A percentile compares a stretch with the other conserved stretches of the same genome.
phyloP scores from a whole-genome alignment of 2,888 invertebrate species.

The Hedychridium roseum region DNA sequence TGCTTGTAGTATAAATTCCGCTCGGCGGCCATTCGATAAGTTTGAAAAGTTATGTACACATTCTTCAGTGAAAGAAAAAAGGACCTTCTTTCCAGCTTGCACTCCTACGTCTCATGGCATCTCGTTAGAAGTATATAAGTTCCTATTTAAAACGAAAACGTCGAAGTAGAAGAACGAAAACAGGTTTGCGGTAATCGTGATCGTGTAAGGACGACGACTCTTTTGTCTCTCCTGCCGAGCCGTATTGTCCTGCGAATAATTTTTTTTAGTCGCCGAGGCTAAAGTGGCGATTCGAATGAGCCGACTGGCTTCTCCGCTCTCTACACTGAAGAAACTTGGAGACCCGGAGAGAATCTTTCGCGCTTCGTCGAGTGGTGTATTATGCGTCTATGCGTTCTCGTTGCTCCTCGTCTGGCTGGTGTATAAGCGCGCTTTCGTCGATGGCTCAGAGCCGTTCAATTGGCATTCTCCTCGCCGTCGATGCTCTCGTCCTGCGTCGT shows the following conservation, averaged over 20 bases:
- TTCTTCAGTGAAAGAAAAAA: constrained; percentile 30
- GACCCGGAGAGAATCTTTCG: too few species aligned
- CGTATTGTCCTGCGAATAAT: too few species aligned
- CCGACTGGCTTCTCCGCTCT: too few species aligned
- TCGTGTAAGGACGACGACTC: too few species aligned
- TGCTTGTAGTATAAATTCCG: constrained; percentile 37
- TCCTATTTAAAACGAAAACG: constrained; percentile 33
- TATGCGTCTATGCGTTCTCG: constrained; percentile 28
- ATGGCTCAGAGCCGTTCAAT: constrained; percentile 63
- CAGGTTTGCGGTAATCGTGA: too few species aligned
- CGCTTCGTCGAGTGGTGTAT: constrained; percentile 15
- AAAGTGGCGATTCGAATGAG: too few species aligned
- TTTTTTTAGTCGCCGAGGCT: too few species aligned
- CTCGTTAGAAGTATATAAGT: constrained; percentile 45
- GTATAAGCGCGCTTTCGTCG: too few species aligned
- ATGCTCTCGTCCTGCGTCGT: constrained; percentile 79
- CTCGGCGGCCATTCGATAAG: constrained; percentile 54
- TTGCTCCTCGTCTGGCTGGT: constrained; percentile 6
- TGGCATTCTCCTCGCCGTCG: constrained; percentile 75
- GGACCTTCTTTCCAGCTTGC: constrained; percentile 3
- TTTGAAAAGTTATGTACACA: constrained; percentile 58
- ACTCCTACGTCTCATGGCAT: constrained; percentile 49
- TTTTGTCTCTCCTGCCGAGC: too few species aligned
- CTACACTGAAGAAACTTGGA: too few species aligned
- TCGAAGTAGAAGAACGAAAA: constrained; percentile 18